phyloP scores from a whole-genome alignment of 2,797 vertebrate genomes.

The Momotus momota region DNA sequence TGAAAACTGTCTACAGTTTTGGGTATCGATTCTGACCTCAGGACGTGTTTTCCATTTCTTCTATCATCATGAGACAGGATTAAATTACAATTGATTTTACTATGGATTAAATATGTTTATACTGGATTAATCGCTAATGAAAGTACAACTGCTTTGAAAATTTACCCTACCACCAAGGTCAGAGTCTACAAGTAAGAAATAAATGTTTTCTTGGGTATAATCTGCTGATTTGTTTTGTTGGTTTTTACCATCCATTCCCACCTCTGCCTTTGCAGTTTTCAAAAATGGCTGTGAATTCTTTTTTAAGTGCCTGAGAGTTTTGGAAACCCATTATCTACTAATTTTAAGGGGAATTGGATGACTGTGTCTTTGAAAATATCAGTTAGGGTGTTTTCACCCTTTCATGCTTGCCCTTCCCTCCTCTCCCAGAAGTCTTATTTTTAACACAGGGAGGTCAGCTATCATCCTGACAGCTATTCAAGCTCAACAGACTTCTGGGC shows the following conservation, averaged over 20 bases:
- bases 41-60: neutral
- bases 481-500: neutral
- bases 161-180: neutral
- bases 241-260: neutral
- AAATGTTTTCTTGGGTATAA: neutral
- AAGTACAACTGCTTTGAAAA: neutral
- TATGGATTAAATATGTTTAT: neutral
- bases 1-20: neutral
- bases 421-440: conserved; percentile 13
- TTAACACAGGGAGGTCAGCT: neutral
- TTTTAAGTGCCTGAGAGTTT: neutral
- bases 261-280: neutral
- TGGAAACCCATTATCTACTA: neutral
- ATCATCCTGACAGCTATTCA: conserved; percentile 4
- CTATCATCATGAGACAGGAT: neutral
- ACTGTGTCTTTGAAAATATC: neutral
- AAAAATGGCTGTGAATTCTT: neutral
- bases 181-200: neutral
- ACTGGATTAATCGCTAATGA: neutral
- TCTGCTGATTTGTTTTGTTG: fast-evolving
- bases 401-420: neutral
- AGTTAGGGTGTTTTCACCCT: neutral
- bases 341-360: neutral
- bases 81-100: conserved; percentile 9
- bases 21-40: neutral